Evolutionary conservation across 2,888 invertebrate species (phyloP), one percentile per base, ranked within the genome.

Genomic region (Cepaea hortensis): DNA sequence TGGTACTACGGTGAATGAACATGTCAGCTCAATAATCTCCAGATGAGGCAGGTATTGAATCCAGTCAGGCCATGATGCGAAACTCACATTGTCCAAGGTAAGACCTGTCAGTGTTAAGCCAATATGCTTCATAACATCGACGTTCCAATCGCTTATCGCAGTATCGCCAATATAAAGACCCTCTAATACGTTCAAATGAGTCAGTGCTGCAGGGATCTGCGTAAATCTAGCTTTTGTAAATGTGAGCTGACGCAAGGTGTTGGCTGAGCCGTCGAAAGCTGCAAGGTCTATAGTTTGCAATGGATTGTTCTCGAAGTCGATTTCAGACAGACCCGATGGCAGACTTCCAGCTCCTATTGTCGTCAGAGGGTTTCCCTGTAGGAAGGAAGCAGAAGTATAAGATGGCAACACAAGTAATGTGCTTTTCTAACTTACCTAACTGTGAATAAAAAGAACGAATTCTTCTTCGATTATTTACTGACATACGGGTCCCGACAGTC

Each of bases 311-410:
- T 65, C 15, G 46, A 79, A 62, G 79, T 13, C 15, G 9, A 79
- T 79, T 13, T 13, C 62, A 7, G 35, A 62, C 3, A 79, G 20
- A 79, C 62, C 62, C 15, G 79, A 23, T 0, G 62, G 79, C 15
- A 79, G 35, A 79, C 62, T 62, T 62, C 62, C 79, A 5, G 79
- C 79, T 61, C 35, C 23, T 62, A 79, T 62, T 13, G 55, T 55
- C 15, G 62, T 62, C 18, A 79, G 15, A 15, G 23, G 35, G 35
- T 79, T 79, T 3, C 20, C 15, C 79, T 79, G 77, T 46, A 7
- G 11, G n/a, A 20, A 55, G 6, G 11, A 55, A 55, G 7, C 6
- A 11, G 55, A 55, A 11, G 55, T 55, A 35, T 55, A 55, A 0
- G 11, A 55, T 55, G 55, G 55, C 11, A 35, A 35, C 35, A 35